Percentiles rank a stretch among this genome's conserved stretches.
These are phyloP conservation scores for Lasioglossum marginatum DNA, from an alignment of 2,888 invertebrate genomes.

Conservation along the genomic window DNA sequence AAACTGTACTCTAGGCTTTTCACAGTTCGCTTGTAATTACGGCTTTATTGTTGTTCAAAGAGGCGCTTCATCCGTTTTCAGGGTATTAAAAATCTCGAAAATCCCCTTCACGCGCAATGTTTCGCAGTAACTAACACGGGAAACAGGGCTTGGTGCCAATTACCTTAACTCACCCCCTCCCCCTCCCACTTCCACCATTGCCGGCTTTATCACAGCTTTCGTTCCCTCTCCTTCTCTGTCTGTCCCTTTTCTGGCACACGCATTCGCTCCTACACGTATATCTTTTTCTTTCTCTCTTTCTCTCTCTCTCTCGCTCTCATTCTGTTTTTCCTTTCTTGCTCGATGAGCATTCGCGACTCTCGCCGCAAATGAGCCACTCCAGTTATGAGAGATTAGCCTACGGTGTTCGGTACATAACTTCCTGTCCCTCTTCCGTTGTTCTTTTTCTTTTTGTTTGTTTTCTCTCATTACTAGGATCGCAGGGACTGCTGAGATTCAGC, in stretches of 20 bases:
- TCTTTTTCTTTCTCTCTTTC: neutral
- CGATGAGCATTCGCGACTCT: conserved; percentile 58
- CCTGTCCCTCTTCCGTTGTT: conserved; percentile 43
- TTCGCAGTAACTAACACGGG: conserved; percentile 51
- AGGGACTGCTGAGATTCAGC: conserved; percentile 60
- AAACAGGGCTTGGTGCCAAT: conserved; percentile 52
- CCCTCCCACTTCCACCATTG: conserved; percentile 2
- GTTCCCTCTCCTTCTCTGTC: conserved; percentile 34
- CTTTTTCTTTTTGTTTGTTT: conserved; percentile 37
- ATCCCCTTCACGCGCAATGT: conserved; percentile 41
- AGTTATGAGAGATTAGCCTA: conserved; percentile 65
- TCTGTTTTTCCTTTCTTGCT: conserved; percentile 32
- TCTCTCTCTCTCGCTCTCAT: neutral
- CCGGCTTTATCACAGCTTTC: conserved; percentile 49
- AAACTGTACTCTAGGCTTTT: neutral
- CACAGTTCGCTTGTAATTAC: conserved; percentile 25
- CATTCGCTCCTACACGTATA: conserved; percentile 41
- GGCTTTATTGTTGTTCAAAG: conserved; percentile 20
- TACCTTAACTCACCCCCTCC: conserved; percentile 44
- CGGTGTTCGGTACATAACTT: conserved; percentile 65
- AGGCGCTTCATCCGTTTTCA: conserved; percentile 25
- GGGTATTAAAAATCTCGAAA: conserved; percentile 41
- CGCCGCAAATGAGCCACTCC: conserved; percentile 68
- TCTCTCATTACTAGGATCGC: conserved; percentile 70
- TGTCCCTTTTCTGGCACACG: conserved; percentile 33